Conservation (phyloP, 23 tunicate genomes). For the Aplidium turbinatum region DNA sequence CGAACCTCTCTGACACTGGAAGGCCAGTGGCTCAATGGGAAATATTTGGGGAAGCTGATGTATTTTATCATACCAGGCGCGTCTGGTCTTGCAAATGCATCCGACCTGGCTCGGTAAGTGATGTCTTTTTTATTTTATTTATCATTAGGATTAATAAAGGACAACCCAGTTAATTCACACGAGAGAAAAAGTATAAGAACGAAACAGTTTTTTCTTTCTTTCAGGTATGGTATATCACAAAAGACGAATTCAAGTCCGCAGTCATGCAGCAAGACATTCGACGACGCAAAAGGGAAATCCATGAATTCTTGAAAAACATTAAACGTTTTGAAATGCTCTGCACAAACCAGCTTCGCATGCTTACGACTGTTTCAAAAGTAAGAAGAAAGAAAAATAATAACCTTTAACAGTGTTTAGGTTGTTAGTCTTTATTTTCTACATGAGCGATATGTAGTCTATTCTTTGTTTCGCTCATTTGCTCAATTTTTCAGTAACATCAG, state of each 20-base stretch:
- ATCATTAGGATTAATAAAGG: neutral
- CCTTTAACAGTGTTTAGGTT: no score
- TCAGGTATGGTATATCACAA: constrained; percentile 49
- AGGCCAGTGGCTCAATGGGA: constrained; percentile 32
- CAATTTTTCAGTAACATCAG: no score
- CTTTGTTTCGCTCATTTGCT: no score
- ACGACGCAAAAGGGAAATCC: constrained; percentile 35
- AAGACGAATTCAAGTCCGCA: constrained; percentile 43
- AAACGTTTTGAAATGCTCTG: constrained; percentile 18
- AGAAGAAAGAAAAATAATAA: no score
- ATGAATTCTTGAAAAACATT: constrained; percentile 33
- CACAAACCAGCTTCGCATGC: neutral
- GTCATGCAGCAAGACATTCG: constrained; percentile 35
- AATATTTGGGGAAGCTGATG: constrained; percentile 56
- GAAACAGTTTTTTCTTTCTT: neutral
- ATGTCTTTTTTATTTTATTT: neutral
- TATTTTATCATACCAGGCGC: constrained; percentile 52
- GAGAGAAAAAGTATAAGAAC: neutral
- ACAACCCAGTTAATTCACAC: neutral
- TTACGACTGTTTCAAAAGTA: constrained; percentile 29
- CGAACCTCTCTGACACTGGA: constrained; percentile 20
- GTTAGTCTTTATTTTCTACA: no score
- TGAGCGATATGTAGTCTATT: no score
- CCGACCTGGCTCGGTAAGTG: constrained; percentile 49
- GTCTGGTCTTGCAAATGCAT: constrained; percentile 61